Conservation (phyloP, 1,140 invertebrate genomes). For the Grapholita molesta region DNA sequence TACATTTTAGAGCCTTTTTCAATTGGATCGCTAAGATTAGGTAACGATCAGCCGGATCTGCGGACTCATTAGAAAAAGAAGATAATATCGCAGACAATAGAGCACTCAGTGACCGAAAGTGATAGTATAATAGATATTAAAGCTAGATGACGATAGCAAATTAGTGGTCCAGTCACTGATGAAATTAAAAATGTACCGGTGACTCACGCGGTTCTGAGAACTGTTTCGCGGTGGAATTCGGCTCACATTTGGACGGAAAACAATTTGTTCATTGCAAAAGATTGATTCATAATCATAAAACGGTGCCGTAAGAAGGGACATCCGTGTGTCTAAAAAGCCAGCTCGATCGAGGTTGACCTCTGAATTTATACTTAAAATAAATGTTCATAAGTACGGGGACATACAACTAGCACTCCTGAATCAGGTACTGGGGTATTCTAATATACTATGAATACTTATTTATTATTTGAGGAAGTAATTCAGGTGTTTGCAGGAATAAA, state of each 20-base stretch:
- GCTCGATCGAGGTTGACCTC: too few relatives aligned
- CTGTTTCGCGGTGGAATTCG: neutral
- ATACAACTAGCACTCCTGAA: neutral
- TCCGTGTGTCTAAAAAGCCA: too few relatives aligned
- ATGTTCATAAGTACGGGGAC: neutral
- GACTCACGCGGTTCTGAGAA: conserved; percentile 1
- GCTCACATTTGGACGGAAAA: neutral
- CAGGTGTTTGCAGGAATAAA: neutral
- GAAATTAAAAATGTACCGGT: conserved; percentile 22
- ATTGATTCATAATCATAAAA: neutral
- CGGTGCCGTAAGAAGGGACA: too few relatives aligned
- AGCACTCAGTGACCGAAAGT: conserved; percentile 67
- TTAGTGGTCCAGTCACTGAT: conserved; percentile 45
- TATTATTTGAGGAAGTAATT: conserved; percentile 8
- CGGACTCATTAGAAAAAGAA: conserved; percentile 65
- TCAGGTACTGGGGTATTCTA: neutral
- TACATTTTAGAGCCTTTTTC: neutral
- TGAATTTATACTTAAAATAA: too few relatives aligned
- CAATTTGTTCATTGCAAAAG: neutral
- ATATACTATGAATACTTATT: neutral
- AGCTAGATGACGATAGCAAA: conserved; percentile 49
- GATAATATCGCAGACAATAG: conserved; percentile 69
- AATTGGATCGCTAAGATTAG: conserved; percentile 35
- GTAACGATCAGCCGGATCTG: conserved; percentile 66
- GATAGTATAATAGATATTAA: conserved; percentile 67